Conservation (phyloP, 1,140 invertebrate genomes). For the Rhizoglyphus robini region DNA sequence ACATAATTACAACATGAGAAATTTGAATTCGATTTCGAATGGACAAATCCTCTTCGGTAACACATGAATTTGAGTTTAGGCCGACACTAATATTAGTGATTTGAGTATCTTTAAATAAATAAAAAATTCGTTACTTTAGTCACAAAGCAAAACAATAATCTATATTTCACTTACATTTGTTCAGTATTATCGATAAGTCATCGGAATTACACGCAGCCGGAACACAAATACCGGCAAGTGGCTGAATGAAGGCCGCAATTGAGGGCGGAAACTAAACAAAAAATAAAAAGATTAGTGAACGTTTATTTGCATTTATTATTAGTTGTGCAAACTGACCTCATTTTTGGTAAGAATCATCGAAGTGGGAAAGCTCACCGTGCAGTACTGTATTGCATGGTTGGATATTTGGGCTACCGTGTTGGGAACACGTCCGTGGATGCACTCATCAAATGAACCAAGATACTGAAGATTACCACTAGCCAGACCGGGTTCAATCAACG, state of each 20-base stretch:
- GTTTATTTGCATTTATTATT: too few relatives aligned
- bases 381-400: not conserved
- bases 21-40: too few relatives aligned
- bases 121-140: too few relatives aligned
- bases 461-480: conserved; percentile 14
- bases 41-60: too few relatives aligned
- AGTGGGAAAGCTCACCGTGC: not conserved
- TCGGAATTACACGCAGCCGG: not conserved
- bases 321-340: not conserved
- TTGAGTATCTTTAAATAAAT: too few relatives aligned
- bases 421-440: not conserved
- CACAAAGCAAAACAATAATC: too few relatives aligned
- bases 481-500: not conserved
- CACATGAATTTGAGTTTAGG: too few relatives aligned
- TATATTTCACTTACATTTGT: not conserved
- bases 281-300: too few relatives aligned
- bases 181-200: not conserved
- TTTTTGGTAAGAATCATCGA: not conserved
- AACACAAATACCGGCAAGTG: not conserved
- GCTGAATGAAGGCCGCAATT: not conserved
- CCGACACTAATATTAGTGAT: too few relatives aligned
- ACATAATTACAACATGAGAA: too few relatives aligned
- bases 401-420: not conserved
- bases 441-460: conserved; percentile 19
- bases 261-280: not conserved